Percentiles rank a stretch among this genome's conserved stretches.
These are phyloP conservation scores for Lates calcarifer DNA, from an alignment of 2,113 vertebrate genomes.

Conservation along the genomic window DNA sequence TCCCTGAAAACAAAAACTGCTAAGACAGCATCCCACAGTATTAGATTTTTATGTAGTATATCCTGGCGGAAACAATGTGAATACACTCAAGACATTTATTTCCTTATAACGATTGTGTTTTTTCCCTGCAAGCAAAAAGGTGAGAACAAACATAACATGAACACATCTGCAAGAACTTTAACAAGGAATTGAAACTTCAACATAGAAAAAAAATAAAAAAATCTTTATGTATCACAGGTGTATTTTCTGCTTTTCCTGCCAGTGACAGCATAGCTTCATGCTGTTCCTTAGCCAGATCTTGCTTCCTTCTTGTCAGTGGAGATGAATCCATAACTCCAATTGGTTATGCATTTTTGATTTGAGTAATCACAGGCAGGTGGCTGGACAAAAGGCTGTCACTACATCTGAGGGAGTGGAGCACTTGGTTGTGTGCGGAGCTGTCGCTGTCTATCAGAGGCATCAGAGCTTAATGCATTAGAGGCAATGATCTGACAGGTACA, in stretches of 20 bases:
- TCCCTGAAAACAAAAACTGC: constrained; percentile 54
- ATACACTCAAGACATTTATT: constrained; percentile 34
- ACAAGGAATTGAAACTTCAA: neutral
- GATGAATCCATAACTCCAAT: constrained; percentile 32
- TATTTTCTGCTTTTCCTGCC: neutral
- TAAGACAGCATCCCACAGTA: constrained; percentile 62
- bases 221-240: neutral
- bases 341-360: constrained; percentile 54
- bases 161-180: constrained; percentile 4
- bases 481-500: constrained; percentile 80
- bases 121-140: constrained; percentile 2
- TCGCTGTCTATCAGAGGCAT: constrained; percentile 65
- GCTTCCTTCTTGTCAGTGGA: constrained; percentile 14
- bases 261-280: neutral
- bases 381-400: constrained; percentile 62
- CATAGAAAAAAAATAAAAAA: neutral
- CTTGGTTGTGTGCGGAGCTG: constrained; percentile 45
- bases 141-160: neutral
- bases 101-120: constrained; percentile 8
- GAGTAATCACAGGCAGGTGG: constrained; percentile 54
- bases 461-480: constrained; percentile 68
- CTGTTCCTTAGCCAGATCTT: neutral
- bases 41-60: constrained; percentile 76
- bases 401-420: constrained; percentile 29
- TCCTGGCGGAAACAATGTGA: constrained; percentile 52